Base-by-base conservation (phyloP, 2,113 vertebrate genomes). In the Nyctereutes procyonoides region DNA sequence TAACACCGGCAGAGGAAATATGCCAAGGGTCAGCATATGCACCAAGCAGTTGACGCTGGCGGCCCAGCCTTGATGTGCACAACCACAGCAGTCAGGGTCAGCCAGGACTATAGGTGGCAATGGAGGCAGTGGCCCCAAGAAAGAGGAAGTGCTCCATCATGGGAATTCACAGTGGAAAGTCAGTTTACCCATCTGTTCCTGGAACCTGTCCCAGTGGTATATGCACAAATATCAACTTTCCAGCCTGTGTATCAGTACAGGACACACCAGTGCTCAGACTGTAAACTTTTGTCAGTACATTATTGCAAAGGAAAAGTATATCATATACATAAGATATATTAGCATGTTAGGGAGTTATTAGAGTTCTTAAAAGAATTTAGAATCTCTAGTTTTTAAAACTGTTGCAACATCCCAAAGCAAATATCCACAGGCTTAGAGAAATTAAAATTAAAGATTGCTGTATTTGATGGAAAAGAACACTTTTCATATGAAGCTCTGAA, bases 381-480 rank as follows among this genome's bases (percentile, higher is more conserved):
- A 90, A 81, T 76, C 73, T 82, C 51, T 82, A 63, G 35, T 86
- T 93, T 92, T 85, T 65, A 81, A 81, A 90, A 95, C 16, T n/a
- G 13, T 55, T 83, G 24, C 26, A 86, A 95, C 56, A 93, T 0
- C 60, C 53, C 51, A 88, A 93, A 94, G 83, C 53, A 97, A 90
- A 96, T 63, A 93, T 17, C 63, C 63, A 93, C 16, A 84, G 30
- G 24, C 60, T 92, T 87, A 73, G 56, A 87, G 55, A 95, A 93
- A 90, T 82, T 71, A 83, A 94, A 73, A 62, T 55, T 94, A 90
- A 87, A 95, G 79, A 95, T n/a, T 67, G 67, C 32, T 24, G 15
- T 22, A 94, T 96, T 82, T 98, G 51, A 90, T 88, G n/a, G 30
- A 91, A 88, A 93, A 95, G 35, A 94, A 95, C 48, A 93, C 5